Conservation (phyloP, 2,797 vertebrate genomes). For the Characodon lateralis region DNA sequence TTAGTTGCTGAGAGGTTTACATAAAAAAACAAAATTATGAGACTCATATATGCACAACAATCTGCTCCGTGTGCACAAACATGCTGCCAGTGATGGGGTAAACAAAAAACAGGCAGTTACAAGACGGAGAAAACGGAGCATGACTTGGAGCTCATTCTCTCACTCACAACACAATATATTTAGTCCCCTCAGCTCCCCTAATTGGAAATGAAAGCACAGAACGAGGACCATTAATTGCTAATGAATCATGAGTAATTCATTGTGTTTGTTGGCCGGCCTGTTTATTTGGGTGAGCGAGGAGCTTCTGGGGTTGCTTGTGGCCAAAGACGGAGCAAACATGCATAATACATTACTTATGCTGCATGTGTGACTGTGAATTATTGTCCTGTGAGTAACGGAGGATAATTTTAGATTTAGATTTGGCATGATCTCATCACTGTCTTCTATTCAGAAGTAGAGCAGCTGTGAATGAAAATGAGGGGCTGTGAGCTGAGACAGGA, state of each 20-base stretch:
- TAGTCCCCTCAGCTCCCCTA: constrained; percentile 76
- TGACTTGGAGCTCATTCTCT: constrained; percentile 67
- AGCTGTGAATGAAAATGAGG: constrained; percentile 47
- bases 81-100: constrained; percentile 39
- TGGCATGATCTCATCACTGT: constrained; percentile 64
- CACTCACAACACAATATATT: constrained; percentile 75
- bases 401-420: constrained; percentile 65
- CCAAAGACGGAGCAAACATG: constrained; percentile 74
- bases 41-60: constrained; percentile 26
- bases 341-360: constrained; percentile 78
- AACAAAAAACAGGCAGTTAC: constrained; percentile 62
- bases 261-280: constrained; percentile 81
- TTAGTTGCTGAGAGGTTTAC: constrained; percentile 20
- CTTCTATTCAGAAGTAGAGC: constrained; percentile 54
- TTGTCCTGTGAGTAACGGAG: constrained; percentile 57
- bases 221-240: constrained; percentile 83
- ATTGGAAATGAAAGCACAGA: constrained; percentile 82
- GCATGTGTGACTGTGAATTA: constrained; percentile 73
- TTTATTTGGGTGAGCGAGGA: constrained; percentile 80
- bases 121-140: constrained; percentile 62
- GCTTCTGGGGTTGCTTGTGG: constrained; percentile 76
- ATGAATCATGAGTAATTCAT: constrained; percentile 88
- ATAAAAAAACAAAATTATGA: constrained; percentile 25
- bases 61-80: constrained; percentile 15
- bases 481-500: constrained; percentile 36